These are phyloP conservation scores for Tetheella fluctuosa DNA, from an alignment of 2,888 invertebrate species.

Conservation along the genomic window DNA sequence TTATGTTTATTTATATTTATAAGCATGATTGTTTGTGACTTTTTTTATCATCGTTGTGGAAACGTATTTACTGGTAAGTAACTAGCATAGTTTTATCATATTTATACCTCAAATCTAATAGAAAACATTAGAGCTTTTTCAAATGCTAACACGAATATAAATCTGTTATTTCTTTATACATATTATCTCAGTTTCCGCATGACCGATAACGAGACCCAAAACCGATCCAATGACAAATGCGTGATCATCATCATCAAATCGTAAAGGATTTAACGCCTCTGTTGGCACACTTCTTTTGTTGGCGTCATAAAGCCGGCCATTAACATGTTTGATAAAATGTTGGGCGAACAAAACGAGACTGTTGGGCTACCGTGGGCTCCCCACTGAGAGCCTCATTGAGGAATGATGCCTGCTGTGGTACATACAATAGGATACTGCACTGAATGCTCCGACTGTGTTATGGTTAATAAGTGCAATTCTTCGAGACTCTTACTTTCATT, in stretches of 20 bases:
- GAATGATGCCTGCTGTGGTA: conserved; percentile 71
- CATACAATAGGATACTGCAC: conserved; percentile 55
- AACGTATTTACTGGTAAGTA: conserved; percentile 39
- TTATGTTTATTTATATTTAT: conserved; percentile 65
- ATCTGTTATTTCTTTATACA: conserved; percentile 33
- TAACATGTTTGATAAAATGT: conserved; percentile 83
- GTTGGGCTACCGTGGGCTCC: conserved; percentile 77
- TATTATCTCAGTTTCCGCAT: conserved; percentile 54
- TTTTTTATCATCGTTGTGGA: conserved; percentile 31
- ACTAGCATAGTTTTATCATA: conserved; percentile 24
- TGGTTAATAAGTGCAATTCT: conserved; percentile 52
- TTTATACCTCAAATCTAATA: background rate
- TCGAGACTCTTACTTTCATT: conserved; percentile 39
- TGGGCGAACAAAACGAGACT: conserved; percentile 79
- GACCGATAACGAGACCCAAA: conserved; percentile 52
- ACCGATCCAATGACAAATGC: conserved; percentile 75
- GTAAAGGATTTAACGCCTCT: conserved; percentile 85
- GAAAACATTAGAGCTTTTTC: background rate
- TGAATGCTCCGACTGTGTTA: conserved; percentile 60
- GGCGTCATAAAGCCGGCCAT: conserved; percentile 80
- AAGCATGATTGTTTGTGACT: conserved; percentile 72
- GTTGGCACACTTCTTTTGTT: conserved; percentile 83
- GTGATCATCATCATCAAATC: conserved; percentile 78
- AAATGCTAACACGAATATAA: conserved; percentile 10
- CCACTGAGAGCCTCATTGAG: conserved; percentile 72